Conservation (phyloP, 2,888 invertebrate genomes). For the Creontiades dilutus region DNA sequence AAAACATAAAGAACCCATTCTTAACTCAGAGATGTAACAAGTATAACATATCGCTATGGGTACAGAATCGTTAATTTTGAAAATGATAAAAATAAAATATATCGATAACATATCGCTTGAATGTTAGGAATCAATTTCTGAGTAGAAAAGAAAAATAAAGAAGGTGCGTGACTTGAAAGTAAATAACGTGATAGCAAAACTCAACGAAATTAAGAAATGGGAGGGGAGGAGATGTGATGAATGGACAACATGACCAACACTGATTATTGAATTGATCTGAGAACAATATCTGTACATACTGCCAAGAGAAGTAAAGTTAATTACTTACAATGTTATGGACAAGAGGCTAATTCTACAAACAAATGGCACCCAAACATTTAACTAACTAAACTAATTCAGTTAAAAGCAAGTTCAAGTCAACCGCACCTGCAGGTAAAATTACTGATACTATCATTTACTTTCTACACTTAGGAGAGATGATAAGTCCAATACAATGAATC, state of each 20-base stretch:
- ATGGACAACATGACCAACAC: background rate
- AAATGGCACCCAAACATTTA: too few relatives aligned
- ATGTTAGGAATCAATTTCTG: background rate
- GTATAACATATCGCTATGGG: background rate
- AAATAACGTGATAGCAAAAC: background rate
- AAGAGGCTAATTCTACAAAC: too few relatives aligned
- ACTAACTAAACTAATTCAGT: background rate
- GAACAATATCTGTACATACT: background rate
- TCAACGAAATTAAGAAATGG: background rate
- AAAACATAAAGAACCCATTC: background rate
- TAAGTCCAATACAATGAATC: too few relatives aligned
- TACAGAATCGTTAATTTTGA: background rate
- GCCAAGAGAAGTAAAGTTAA: background rate
- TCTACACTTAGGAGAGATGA: background rate
- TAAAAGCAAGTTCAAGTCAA: background rate
- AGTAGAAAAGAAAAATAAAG: background rate
- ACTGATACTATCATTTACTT: too few relatives aligned
- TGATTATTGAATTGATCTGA: background rate
- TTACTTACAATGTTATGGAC: background rate
- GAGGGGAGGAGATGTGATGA: background rate
- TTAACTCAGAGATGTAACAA: background rate
- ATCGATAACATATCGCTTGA: too few relatives aligned
- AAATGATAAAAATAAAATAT: too few relatives aligned
- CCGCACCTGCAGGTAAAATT: background rate
- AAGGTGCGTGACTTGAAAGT: constrained; percentile 4